Evolutionary conservation across 1,140 invertebrate genomes (phyloP), one percentile per base, ranked within the genome.

Genomic region (Heliconius melpomene): DNA sequence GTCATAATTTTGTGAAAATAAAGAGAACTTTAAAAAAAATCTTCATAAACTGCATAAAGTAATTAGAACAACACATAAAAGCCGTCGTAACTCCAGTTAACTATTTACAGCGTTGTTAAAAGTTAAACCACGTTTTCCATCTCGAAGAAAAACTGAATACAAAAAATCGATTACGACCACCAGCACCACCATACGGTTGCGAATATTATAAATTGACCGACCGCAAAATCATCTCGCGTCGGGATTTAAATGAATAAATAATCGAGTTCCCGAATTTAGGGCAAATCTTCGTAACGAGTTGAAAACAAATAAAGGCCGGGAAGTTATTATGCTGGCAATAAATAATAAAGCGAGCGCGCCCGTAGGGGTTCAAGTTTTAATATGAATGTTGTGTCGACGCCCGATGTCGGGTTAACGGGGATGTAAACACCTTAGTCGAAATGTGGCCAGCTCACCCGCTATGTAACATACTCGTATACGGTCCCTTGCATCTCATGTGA

Each of bases 241-340:
- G 72, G 80, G 79, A 80, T 81, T 83, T 80, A 79, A 83, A 89
- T 93, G 90, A 93, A 94, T 94, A 91, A 91, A 89, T 90, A 92
- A 91, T 87, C 85, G 86, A 88, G 86, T 90, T 91, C 88, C 82
- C 84, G 88, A 92, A 93, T 89, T 92, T 88, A 77, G 87, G 82
- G 86, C 84, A 89, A 92, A 92, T 93, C 92, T 93, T 92, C 84
- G 82, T 91, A 93, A 92, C 91, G 91, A 92, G 92, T 93, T 92
- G 86, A 85, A 88, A 92, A 93, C 92, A 93, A 94, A 93, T 91
- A 93, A 90, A 91, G 66, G 86, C 85, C 79, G 83, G 81, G 84
- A 84, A 83, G 52, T 83, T 85, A 84, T 84, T 84, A 85, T 80
- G 79, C 80, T 46, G 76, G 89, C 88, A 89, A 91, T 93, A 92